A percentile compares a stretch with the other conserved stretches of the same genome.
Conservation (phyloP, 2,113 vertebrate genomes). For the Sula dactylatra region DNA sequence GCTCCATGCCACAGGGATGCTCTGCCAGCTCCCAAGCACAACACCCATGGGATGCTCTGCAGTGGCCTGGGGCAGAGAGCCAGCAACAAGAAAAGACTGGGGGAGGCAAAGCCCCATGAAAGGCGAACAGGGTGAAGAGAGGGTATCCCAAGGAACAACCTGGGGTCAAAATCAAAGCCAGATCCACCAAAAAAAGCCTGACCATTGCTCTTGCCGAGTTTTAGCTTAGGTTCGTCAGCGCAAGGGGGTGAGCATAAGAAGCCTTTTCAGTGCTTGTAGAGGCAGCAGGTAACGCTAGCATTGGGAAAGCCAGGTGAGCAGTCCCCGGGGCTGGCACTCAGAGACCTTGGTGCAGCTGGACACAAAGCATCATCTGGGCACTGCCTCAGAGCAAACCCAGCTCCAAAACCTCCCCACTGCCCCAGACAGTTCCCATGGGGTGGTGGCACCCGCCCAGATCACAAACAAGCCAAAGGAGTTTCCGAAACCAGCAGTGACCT, state of each 20-base stretch:
- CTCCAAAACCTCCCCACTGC: background rate
- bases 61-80: background rate
- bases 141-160: background rate
- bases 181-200: background rate
- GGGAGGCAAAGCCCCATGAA: background rate
- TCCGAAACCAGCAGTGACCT: background rate
- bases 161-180: background rate
- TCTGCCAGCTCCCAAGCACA: background rate
- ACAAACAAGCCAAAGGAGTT: background rate
- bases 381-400: background rate
- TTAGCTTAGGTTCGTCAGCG: background rate
- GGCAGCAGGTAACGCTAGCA: accelerated
- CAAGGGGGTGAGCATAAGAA: background rate
- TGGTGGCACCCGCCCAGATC: background rate
- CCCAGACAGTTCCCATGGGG: accelerated
- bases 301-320: accelerated
- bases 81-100: background rate
- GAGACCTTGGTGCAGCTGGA: background rate
- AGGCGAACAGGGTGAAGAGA: background rate
- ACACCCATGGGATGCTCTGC: background rate
- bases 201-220: background rate
- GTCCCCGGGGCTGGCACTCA: background rate
- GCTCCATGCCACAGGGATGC: background rate
- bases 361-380: background rate
- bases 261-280: background rate